Evolutionary conservation across 2,888 invertebrate genomes (phyloP).

Genomic region (Plemyria rubiginata): DNA sequence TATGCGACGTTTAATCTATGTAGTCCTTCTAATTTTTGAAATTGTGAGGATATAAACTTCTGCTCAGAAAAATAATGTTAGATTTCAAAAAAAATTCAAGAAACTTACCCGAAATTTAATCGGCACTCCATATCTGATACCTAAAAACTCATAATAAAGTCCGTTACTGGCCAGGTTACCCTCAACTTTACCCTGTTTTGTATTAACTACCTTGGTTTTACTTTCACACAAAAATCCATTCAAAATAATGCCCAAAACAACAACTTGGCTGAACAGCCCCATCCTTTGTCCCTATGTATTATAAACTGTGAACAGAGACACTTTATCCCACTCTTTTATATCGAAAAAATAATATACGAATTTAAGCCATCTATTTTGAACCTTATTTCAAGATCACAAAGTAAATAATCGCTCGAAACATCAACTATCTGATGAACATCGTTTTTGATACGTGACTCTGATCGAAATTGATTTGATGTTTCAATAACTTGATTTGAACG

Average conservation of each 20-base stretch:
- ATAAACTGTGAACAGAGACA: constrained; percentile 40
- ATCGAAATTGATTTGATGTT: constrained; percentile 20
- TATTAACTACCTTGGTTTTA: constrained; percentile 60
- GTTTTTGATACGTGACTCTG: constrained; percentile 33
- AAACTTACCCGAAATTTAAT: constrained; percentile 68
- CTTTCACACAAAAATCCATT: constrained; percentile 48
- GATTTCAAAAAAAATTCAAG: too few relatives aligned
- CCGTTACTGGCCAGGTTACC: constrained; percentile 64
- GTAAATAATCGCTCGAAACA: constrained; percentile 12
- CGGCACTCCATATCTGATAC: constrained; percentile 68
- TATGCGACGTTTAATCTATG: too few relatives aligned
- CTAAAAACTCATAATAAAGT: constrained; percentile 70
- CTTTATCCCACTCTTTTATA: constrained; percentile 47
- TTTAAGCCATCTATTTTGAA: constrained; percentile 13
- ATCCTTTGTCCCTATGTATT: constrained; percentile 43
- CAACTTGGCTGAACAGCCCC: constrained; percentile 46
- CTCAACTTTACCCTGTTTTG: constrained; percentile 70
- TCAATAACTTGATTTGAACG: constrained; percentile 31
- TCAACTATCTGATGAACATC: constrained; percentile 7
- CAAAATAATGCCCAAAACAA: constrained; percentile 52
- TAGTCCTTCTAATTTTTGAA: too few relatives aligned
- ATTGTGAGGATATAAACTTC: too few relatives aligned
- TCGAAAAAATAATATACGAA: constrained; percentile 17
- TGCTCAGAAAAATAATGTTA: too few relatives aligned
- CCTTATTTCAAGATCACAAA: constrained; percentile 10